Conservation (phyloP, 92 coral and sea anemone species). For the Bergia sp. region DNA sequence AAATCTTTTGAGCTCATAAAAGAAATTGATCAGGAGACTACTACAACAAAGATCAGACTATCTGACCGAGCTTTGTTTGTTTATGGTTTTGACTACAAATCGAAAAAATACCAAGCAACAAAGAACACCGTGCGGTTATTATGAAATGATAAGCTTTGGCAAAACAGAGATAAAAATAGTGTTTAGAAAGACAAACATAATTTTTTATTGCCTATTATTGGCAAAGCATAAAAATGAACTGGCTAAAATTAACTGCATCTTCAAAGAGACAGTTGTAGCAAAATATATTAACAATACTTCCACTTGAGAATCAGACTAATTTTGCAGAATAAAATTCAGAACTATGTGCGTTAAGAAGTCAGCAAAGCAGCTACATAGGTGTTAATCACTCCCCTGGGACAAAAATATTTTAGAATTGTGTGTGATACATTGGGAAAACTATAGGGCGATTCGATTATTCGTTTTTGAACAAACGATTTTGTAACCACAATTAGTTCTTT, state of each 20-base stretch:
- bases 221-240: background rate
- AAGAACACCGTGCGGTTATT: background rate
- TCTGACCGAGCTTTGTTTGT: constrained; percentile 8
- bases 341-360: too few relatives aligned
- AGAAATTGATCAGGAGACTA: background rate
- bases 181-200: background rate
- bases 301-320: background rate
- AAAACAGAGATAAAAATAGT: background rate
- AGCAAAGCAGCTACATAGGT: background rate
- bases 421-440: background rate
- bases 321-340: background rate
- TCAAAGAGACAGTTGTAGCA: background rate
- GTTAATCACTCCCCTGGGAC: background rate
- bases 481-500: background rate
- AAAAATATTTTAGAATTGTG: background rate
- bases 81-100: background rate
- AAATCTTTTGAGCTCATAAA: background rate
- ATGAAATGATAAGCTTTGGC: background rate
- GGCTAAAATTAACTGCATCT: background rate
- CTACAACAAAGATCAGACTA: constrained; percentile 14
- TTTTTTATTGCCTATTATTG: background rate
- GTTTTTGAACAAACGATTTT: background rate
- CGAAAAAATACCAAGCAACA: background rate
- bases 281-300: background rate
- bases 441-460: background rate